Evolutionary conservation across 2,797 vertebrate genomes (phyloP).

Genomic region (Cyprinella venusta): DNA sequence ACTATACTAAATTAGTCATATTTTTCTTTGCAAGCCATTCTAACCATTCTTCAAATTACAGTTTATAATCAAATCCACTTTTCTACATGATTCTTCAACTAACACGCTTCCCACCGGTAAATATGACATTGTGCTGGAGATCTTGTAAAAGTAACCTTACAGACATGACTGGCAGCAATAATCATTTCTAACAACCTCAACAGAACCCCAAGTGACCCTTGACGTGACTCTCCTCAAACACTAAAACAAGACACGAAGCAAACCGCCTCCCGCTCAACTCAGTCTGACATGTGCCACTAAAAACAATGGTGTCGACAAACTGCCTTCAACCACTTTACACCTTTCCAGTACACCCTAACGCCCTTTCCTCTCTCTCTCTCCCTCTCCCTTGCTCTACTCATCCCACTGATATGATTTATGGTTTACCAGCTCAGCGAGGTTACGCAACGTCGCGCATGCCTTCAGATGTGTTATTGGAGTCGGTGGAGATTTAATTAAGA

Average conservation of each 20-base stretch:
- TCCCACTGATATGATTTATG: slow-evolving; percentile 77
- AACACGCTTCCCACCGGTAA: background rate
- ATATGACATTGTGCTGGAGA: background rate
- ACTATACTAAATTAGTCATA: background rate
- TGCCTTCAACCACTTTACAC: slow-evolving; percentile 29
- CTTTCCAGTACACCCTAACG: slow-evolving; percentile 54
- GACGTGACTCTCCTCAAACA: slow-evolving; percentile 3
- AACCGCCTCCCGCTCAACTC: background rate
- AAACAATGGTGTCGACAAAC: slow-evolving; percentile 24
- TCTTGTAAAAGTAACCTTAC: background rate
- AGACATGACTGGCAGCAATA: background rate
- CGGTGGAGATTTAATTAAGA: slow-evolving; percentile 98
- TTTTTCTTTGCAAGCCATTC: background rate
- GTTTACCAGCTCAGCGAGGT: slow-evolving; percentile 83
- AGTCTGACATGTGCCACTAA: slow-evolving; percentile 42
- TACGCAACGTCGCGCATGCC: slow-evolving; percentile 85
- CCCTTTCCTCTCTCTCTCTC: slow-evolving; percentile 68
- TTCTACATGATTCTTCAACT: background rate
- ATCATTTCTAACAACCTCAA: background rate
- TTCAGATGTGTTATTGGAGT: slow-evolving; percentile 89
- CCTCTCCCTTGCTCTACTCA: slow-evolving; percentile 45
- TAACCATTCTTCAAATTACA: background rate
- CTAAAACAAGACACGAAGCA: background rate
- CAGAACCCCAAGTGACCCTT: slow-evolving; percentile 24
- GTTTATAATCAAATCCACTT: background rate